phyloP scores from a whole-genome alignment of 2,113 vertebrate genomes.

The Gymnarchus niloticus region DNA sequence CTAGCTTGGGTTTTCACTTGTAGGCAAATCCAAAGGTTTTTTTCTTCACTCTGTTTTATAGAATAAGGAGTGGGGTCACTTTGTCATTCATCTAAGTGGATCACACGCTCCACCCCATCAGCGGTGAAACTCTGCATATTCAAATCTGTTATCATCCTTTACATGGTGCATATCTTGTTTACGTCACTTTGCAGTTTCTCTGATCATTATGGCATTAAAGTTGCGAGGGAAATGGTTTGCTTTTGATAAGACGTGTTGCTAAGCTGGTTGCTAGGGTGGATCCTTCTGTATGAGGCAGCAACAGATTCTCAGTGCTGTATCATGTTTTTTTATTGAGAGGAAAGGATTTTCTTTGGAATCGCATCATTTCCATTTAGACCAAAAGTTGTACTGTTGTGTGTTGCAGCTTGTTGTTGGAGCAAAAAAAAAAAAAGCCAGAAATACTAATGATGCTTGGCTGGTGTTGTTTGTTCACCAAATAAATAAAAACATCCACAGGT shows the following conservation, averaged over 20 bases:
- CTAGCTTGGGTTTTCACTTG: neutral
- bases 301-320: neutral
- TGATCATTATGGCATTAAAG: neutral
- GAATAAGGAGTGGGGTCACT: neutral
- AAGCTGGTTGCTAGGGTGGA: slow-evolving; percentile 21
- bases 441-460: neutral
- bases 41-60: neutral
- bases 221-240: neutral
- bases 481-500: neutral
- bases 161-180: neutral
- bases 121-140: neutral
- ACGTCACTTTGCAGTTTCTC: neutral
- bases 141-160: neutral
- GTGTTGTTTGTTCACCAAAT: neutral
- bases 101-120: neutral
- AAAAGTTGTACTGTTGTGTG: neutral
- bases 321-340: neutral
- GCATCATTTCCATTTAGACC: slow-evolving; percentile 15
- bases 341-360: slow-evolving; percentile 6
- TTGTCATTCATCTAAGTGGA: neutral
- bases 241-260: slow-evolving; percentile 3
- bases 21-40: slow-evolving; percentile 18
- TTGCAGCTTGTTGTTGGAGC: neutral
- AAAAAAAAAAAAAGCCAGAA: neutral
- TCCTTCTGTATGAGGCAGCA: neutral